Conservation (phyloP, 2,797 vertebrate species). For the Nannoperca obscura region DNA sequence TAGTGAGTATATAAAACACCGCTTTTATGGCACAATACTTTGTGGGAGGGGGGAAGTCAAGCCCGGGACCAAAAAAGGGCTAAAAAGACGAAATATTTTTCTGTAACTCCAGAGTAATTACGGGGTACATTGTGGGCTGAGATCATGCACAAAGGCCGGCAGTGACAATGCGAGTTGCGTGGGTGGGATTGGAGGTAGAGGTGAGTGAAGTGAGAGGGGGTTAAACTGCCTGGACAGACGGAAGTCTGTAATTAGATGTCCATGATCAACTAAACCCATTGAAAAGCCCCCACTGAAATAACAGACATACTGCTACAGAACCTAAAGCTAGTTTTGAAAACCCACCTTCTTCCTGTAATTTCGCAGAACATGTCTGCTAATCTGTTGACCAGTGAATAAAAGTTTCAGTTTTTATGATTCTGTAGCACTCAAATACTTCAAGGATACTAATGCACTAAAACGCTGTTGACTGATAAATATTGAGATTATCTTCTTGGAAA, state of each 20-base stretch:
- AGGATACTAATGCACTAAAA: not conserved
- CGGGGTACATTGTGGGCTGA: too few species aligned
- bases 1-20: not conserved
- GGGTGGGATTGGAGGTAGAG: slow-evolving; percentile 45
- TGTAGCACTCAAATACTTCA: not conserved
- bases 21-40: not conserved
- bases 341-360: not conserved
- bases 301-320: slow-evolving; percentile 16
- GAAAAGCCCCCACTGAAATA: slow-evolving; percentile 62
- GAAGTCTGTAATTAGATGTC: slow-evolving; percentile 63
- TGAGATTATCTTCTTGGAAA: not conserved
- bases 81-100: not conserved
- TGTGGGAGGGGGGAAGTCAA: not conserved
- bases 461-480: not conserved
- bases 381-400: not conserved
- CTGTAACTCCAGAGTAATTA: too few species aligned
- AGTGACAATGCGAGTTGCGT: slow-evolving; percentile 36
- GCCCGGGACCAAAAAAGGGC: not conserved
- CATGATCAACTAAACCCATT: slow-evolving; percentile 70
- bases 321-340: slow-evolving; percentile 33
- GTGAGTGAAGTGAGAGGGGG: slow-evolving; percentile 23
- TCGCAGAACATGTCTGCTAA: not conserved
- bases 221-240: slow-evolving; percentile 70
- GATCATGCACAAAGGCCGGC: not conserved
- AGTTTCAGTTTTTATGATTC: not conserved